phyloP scores from a whole-genome alignment of 1,140 invertebrate genomes.

The Drosophila santomea region DNA sequence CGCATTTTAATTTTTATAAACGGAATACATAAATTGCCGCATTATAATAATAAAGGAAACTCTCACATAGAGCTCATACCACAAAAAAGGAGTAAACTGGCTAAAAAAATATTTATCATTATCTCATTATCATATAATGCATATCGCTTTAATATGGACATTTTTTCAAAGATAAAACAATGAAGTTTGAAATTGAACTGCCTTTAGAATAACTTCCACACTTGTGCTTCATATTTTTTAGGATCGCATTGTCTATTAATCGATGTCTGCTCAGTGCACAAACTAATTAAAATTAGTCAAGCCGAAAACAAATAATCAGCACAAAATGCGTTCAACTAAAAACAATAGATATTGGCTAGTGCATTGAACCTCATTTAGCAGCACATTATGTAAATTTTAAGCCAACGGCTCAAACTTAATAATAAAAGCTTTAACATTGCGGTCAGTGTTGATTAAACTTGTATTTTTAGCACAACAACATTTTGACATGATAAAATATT shows the following conservation, averaged over 20 bases:
- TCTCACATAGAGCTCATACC: too few species aligned
- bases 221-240: too few species aligned
- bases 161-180: too few species aligned
- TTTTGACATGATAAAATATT: neutral
- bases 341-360: slow-evolving; percentile 27
- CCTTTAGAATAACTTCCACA: too few species aligned
- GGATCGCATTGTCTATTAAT: too few species aligned
- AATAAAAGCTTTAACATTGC: neutral
- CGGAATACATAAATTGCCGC: neutral
- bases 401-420: neutral
- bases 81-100: too few species aligned
- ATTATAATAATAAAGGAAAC: neutral
- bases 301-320: slow-evolving; percentile 23
- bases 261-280: slow-evolving; percentile 8
- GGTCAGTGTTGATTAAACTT: neutral
- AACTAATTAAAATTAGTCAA: slow-evolving; percentile 42
- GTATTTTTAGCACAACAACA: neutral
- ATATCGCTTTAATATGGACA: too few species aligned
- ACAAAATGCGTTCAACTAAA: slow-evolving; percentile 27
- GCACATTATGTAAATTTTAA: slow-evolving; percentile 8
- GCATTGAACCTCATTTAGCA: slow-evolving; percentile 4
- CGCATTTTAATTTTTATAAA: neutral
- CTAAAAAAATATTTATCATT: too few species aligned
- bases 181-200: too few species aligned
- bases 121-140: too few species aligned